phyloP scores from a whole-genome alignment of 2,113 vertebrate species.

The Protobothrops mucrosquamatus region DNA sequence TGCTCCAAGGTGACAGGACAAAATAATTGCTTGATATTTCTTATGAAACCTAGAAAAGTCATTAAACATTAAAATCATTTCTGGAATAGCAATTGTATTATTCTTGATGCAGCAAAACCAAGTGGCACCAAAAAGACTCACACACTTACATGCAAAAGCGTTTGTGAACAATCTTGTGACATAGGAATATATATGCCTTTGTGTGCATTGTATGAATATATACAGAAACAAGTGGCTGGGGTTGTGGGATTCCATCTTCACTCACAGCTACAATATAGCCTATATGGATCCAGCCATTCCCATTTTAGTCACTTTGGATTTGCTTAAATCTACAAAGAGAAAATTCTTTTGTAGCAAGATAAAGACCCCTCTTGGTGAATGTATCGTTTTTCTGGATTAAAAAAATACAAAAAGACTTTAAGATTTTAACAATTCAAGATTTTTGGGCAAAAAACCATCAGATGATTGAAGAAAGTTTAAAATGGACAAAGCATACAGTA shows the following conservation, averaged over 20 bases:
- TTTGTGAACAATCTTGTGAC: not conserved
- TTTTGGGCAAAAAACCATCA: not conserved
- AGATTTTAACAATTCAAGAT: not conserved
- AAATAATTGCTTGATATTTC: conserved; percentile 50
- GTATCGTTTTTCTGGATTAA: not conserved
- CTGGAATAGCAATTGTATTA: too few relatives aligned
- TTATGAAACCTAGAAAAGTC: conserved; percentile 21
- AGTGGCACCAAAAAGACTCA: not conserved
- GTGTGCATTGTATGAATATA: not conserved
- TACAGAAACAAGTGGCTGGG: not conserved
- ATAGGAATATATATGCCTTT: not conserved
- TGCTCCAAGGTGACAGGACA: conserved; percentile 36
- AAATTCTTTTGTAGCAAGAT: not conserved
- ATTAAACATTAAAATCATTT: not conserved
- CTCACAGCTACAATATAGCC: not conserved
- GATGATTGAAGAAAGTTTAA: not conserved
- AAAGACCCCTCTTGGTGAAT: not conserved
- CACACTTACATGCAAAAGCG: not conserved
- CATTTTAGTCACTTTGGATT: not conserved
- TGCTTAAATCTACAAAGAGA: not conserved
- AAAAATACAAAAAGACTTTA: not conserved
- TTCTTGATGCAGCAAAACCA: not conserved
- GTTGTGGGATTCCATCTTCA: not conserved
- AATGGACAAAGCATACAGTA: not conserved
- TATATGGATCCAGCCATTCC: not conserved